Percentiles rank a stretch among this genome's conserved stretches.
phyloP scores from a whole-genome alignment of 2,797 vertebrate species.

The Coranthus polyacanthus region DNA sequence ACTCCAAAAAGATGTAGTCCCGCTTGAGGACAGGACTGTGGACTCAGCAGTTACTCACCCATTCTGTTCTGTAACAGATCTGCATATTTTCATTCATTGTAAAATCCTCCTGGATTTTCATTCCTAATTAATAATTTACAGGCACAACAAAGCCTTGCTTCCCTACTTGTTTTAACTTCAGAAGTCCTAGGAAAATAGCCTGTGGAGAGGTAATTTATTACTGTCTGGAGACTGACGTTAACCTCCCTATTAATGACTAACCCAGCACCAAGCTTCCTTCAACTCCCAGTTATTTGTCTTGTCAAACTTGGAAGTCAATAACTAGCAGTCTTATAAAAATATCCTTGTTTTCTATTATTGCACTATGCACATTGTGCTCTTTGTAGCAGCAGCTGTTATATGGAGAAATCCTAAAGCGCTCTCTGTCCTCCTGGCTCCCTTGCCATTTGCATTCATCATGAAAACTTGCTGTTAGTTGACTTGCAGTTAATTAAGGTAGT shows the following conservation, averaged over 20 bases:
- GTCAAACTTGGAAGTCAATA: conserved; percentile 54
- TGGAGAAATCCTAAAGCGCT: conserved; percentile 17
- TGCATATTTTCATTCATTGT: conserved; percentile 6
- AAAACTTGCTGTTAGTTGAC: conserved; percentile 70
- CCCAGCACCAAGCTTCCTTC: conserved; percentile 27
- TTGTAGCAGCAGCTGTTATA: conserved; percentile 44
- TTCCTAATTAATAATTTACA: conserved; percentile 54
- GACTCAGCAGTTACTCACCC: conserved; percentile 21
- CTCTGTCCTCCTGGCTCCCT: conserved; percentile 32
- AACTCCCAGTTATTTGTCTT: conserved; percentile 52
- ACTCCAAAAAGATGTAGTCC: conserved; percentile 23
- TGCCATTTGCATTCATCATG: conserved; percentile 76
- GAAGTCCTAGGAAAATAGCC: conserved; percentile 28
- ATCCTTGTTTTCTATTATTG: conserved; percentile 6
- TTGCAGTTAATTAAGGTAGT: conserved; percentile 78
- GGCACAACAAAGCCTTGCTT: conserved; percentile 31
- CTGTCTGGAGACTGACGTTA: conserved; percentile 44
- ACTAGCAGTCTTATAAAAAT: conserved; percentile 52
- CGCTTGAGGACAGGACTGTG: conserved; percentile 46
- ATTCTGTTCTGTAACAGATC: conserved; percentile 17
- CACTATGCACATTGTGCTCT: conserved; percentile 28
- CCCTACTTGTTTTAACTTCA: conserved; percentile 38
- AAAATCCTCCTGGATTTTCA: conserved; percentile 19
- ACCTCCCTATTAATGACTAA: conserved; percentile 65
- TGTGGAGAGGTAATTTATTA: conserved; percentile 44